Conservation (phyloP, 2,888 invertebrate species). For the Panzeria rudis region DNA sequence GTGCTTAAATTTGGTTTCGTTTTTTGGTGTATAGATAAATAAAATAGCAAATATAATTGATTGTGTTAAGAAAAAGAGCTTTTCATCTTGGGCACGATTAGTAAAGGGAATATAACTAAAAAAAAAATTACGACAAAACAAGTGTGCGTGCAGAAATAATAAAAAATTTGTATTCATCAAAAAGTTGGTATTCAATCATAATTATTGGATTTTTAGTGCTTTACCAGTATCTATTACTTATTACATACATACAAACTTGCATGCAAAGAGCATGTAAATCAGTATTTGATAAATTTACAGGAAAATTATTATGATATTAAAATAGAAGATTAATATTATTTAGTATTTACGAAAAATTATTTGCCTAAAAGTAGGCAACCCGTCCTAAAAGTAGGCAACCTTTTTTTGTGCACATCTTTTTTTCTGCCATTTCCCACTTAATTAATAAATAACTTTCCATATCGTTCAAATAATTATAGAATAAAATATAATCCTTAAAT, state of each 20-base stretch:
- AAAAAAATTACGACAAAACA: background rate
- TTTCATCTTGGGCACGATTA: conserved; percentile 44
- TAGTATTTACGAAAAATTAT: no score
- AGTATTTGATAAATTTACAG: background rate
- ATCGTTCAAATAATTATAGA: background rate
- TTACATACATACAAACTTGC: background rate
- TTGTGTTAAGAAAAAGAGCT: conserved; percentile 55
- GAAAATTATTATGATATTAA: background rate
- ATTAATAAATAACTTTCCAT: background rate
- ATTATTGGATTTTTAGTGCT: conserved; percentile 34
- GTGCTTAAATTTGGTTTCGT: background rate
- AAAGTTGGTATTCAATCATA: conserved; percentile 50
- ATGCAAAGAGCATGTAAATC: background rate
- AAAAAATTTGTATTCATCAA: conserved; percentile 43
- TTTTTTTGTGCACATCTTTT: no score
- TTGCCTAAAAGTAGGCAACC: no score
- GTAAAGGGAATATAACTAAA: conserved; percentile 25
- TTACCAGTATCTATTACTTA: background rate
- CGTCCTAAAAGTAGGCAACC: no score
- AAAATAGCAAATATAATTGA: conserved; percentile 30
- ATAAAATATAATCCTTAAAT: background rate
- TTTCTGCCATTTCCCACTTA: no score
- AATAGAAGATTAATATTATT: no score
- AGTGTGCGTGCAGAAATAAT: conserved; percentile 17
- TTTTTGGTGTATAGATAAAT: conserved; percentile 52